A percentile compares a stretch with the other conserved stretches of the same genome.
Evolutionary conservation across 2,888 invertebrate species (phyloP).

Genomic region (Napeogenes inachia): DNA sequence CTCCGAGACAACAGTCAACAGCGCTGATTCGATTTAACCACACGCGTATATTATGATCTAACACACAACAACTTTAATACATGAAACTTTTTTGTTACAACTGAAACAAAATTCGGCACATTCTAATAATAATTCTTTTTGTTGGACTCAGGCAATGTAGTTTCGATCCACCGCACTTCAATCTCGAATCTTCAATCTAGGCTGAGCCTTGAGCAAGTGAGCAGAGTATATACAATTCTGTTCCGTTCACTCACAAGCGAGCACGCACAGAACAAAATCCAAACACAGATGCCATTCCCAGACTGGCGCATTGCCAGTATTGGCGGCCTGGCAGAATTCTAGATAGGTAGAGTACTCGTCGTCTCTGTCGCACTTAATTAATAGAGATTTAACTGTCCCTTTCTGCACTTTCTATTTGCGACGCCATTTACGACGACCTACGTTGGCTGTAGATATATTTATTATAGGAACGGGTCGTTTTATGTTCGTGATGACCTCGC

Average conservation of each 20-base stretch:
- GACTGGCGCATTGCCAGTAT: conserved; percentile 60
- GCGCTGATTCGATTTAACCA: conserved; percentile 24
- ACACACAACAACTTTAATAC: conserved; percentile 7
- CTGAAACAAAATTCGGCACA: conserved; percentile 46
- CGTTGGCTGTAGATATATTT: conserved; percentile 40
- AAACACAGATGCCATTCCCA: conserved; percentile 54
- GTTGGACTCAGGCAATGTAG: conserved; percentile 29
- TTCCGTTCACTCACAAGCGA: conserved; percentile 57
- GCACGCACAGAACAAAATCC: conserved; percentile 43
- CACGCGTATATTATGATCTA: conserved; percentile 12
- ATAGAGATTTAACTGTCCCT: conserved; percentile 31
- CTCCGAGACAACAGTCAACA: conserved; percentile 31
- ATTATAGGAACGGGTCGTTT: conserved; percentile 50
- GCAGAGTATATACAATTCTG: conserved; percentile 37
- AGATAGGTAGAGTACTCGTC: conserved; percentile 42
- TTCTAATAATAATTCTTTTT: conserved; percentile 36
- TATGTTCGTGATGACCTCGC: conserved; percentile 44
- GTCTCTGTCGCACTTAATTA: conserved; percentile 44
- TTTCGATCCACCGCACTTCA: conserved; percentile 34
- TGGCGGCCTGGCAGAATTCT: conserved; percentile 60
- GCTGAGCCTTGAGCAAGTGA: conserved; percentile 38
- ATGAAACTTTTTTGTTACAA: conserved; percentile 33
- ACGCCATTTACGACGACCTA: conserved; percentile 35
- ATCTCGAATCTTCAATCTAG: conserved; percentile 27
- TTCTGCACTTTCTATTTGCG: conserved; percentile 35